phyloP scores from a whole-genome alignment of 2,888 invertebrate genomes.

The Poecilus cupreus region DNA sequence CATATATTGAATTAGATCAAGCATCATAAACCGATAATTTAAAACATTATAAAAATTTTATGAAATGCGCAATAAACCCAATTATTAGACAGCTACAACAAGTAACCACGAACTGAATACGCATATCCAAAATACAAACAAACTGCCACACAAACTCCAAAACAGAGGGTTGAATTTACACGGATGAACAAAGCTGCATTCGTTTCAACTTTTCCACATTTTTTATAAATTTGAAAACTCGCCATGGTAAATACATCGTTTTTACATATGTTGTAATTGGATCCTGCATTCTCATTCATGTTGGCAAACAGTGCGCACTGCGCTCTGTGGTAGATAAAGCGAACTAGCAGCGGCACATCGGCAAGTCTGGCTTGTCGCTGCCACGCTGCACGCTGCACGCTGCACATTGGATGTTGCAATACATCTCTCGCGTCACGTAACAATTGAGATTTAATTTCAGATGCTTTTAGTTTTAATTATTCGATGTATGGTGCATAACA shows the following conservation, averaged over 20 bases:
- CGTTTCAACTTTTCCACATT: constrained; percentile 1
- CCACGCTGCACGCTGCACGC: not conserved
- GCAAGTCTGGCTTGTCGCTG: not conserved
- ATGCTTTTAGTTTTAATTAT: constrained; percentile 57
- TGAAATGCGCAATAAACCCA: too few relatives aligned
- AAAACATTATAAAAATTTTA: too few relatives aligned
- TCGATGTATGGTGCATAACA: constrained; percentile 33
- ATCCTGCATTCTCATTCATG: constrained; percentile 8
- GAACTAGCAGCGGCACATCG: not conserved
- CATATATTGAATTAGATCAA: too few relatives aligned
- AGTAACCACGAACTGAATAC: too few relatives aligned
- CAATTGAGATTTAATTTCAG: constrained; percentile 58
- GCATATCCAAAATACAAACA: not conserved
- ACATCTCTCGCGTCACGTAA: constrained; percentile 47
- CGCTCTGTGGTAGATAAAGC: not conserved
- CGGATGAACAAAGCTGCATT: not conserved
- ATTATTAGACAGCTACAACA: too few relatives aligned
- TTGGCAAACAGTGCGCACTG: not conserved
- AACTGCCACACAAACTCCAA: too few relatives aligned
- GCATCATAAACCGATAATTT: too few relatives aligned
- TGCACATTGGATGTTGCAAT: constrained; percentile 20
- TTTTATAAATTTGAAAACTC: constrained; percentile 30
- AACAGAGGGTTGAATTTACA: too few relatives aligned
- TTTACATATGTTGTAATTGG: constrained; percentile 36
- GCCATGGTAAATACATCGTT: constrained; percentile 16